phyloP scores from a whole-genome alignment of 1,140 invertebrate genomes.

The Eupristina koningsbergeri region DNA sequence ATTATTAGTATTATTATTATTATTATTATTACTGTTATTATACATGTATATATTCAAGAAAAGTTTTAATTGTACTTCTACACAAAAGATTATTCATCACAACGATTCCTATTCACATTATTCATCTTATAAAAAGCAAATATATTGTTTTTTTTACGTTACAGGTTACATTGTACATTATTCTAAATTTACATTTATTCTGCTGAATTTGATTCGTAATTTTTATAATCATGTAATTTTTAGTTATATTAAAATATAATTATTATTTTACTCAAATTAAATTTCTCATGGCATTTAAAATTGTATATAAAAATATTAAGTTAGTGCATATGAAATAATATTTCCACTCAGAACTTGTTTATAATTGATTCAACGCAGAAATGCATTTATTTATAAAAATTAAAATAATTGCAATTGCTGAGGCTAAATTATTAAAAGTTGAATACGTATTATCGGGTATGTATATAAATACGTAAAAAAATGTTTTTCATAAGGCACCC shows the following conservation, averaged over 20 bases:
- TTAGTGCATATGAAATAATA: slow-evolving; percentile 12
- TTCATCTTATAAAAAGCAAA: too few species aligned
- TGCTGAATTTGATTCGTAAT: not conserved
- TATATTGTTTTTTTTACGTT: not conserved
- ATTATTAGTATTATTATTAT: too few species aligned
- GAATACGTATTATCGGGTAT: too few species aligned
- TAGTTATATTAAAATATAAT: slow-evolving; percentile 25
- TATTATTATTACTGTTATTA: too few species aligned
- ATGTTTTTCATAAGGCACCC: not conserved
- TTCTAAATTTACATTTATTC: not conserved
- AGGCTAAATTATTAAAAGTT: too few species aligned
- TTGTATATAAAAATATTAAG: slow-evolving; percentile 14
- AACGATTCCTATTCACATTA: too few species aligned
- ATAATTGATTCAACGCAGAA: not conserved
- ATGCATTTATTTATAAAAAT: not conserved
- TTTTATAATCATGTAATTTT: not conserved
- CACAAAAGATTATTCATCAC: too few species aligned
- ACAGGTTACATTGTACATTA: not conserved
- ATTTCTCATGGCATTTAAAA: slow-evolving; percentile 2
- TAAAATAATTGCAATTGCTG: not conserved
- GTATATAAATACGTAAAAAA: too few species aligned
- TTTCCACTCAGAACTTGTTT: not conserved
- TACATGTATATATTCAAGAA: too few species aligned
- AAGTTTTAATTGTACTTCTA: too few species aligned
- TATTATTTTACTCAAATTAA: slow-evolving; percentile 9